Base-by-base conservation (phyloP, 2,113 vertebrate genomes). In the Gopherus evgoodei region DNA sequence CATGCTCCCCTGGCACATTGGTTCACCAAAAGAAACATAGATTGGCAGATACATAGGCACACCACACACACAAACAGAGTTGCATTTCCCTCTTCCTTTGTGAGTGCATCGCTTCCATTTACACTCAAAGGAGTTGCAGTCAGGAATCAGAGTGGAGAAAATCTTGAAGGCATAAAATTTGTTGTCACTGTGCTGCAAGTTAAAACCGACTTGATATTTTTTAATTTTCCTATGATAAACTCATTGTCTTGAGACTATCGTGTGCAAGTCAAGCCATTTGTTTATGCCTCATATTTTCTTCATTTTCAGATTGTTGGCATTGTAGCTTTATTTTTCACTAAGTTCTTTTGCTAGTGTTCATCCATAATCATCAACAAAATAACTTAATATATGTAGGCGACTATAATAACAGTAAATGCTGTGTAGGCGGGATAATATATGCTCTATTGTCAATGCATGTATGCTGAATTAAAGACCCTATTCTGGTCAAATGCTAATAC, bases 401-500 rank as follows among this genome's bases (percentile, higher is more conserved):
- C 90, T 85, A 54, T 65, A 95, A 85, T 95, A 93, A 93, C 82
- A 97, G 86, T 80, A 96, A 97, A 89, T 95, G 81, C 59, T 84
- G 81, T 91, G 90, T 88, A 88, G 92, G 94, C 95, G 94, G 95
- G 91, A 86, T 92, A 97, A 96, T 87, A 81, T 76, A 57, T 94
- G 62, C 89, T 90, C 86, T 75, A 59, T 81, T 65, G 56, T 83
- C 93, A 94, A 8, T 49, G 57, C 72, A 84, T 42, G 91, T 80
- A 80, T 25, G 21, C 50, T 86, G 65, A 91, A 94, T 95, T 94
- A 96, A 93, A 79, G 52, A 84, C n/a, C 35, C 81, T n/a, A 16
- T 88, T 84, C 89, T 96, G 93, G 91, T 90, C 91, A 96, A 95
- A 97, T 72, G 83, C 86, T 95, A 96, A 90, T 83, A 80, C 42